These are phyloP conservation scores for Melanaphis sacchari DNA, from an alignment of 1,140 invertebrate genomes.

Conservation along the genomic window DNA sequence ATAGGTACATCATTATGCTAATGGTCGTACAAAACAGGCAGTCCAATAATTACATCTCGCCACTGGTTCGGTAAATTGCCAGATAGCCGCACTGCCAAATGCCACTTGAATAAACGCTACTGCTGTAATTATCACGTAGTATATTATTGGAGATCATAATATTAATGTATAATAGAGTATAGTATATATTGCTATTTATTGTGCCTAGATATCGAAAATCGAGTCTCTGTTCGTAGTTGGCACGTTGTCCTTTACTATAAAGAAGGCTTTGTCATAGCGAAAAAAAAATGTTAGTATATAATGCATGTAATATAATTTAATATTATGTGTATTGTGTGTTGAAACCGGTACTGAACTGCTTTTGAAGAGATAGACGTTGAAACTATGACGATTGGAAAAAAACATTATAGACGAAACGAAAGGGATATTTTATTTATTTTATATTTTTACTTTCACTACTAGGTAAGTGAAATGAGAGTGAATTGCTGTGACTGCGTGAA, in stretches of 20 bases:
- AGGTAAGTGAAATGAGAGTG: slow-evolving; percentile 3
- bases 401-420: slow-evolving; percentile 11
- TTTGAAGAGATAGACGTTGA: not conserved
- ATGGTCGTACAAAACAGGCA: not conserved
- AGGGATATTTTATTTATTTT: slow-evolving; percentile 42
- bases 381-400: not conserved
- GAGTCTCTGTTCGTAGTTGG: not conserved
- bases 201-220: not conserved
- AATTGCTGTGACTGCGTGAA: not conserved
- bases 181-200: not conserved
- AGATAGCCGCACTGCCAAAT: not conserved
- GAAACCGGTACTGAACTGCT: slow-evolving; percentile 46
- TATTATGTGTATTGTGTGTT: not conserved
- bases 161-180: not conserved
- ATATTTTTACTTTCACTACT: slow-evolving; percentile 11
- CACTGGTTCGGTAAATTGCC: not conserved
- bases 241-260: not conserved
- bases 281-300: not conserved
- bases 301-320: not conserved
- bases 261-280: not conserved
- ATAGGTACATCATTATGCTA: not conserved
- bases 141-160: slow-evolving; percentile 3
- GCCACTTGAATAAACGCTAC: not conserved
- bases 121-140: not conserved
- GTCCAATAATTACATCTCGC: not conserved